phyloP scores from a whole-genome alignment of 2,113 vertebrate genomes.

The Holacanthus passer region DNA sequence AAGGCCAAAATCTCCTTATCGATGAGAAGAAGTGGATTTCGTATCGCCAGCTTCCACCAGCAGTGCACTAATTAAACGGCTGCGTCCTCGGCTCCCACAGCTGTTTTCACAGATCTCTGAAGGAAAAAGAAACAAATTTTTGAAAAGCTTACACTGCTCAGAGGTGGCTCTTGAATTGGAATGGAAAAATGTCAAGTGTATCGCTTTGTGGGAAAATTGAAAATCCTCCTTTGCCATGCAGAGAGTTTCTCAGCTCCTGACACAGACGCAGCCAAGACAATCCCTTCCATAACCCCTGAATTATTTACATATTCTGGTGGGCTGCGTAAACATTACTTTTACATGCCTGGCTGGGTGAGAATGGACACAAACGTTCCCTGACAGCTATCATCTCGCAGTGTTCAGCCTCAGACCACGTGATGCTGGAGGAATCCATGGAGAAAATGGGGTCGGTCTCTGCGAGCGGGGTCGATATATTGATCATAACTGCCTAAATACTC shows the following conservation, averaged over 20 bases:
- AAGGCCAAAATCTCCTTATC: slow-evolving; percentile 48
- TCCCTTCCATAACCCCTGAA: slow-evolving; percentile 63
- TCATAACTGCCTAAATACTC: too few relatives aligned
- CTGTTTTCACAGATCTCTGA: slow-evolving; percentile 45
- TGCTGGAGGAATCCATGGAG: slow-evolving; percentile 4
- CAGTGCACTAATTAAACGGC: slow-evolving; percentile 64
- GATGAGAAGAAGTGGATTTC: slow-evolving; percentile 51
- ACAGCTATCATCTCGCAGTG: slow-evolving; percentile 55
- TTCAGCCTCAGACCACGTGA: slow-evolving; percentile 19
- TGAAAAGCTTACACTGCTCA: slow-evolving; percentile 47
- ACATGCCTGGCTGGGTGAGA: slow-evolving; percentile 47
- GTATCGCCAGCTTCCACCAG: slow-evolving; percentile 34
- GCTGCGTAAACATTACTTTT: slow-evolving; percentile 65
- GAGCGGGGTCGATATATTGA: slow-evolving; percentile 67
- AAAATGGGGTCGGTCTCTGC: slow-evolving; percentile 41
- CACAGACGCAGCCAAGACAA: slow-evolving; percentile 60
- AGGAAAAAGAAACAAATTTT: slow-evolving; percentile 51
- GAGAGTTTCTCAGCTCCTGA: slow-evolving; percentile 59
- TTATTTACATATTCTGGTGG: slow-evolving; percentile 75
- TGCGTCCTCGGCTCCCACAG: slow-evolving; percentile 30
- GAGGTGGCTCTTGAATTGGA: slow-evolving; percentile 55
- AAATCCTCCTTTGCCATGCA: slow-evolving; percentile 52
- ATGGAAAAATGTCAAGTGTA: slow-evolving; percentile 73
- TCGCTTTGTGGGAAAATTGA: slow-evolving; percentile 60
- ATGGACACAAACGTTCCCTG: slow-evolving; percentile 52